Base-by-base conservation (phyloP, 2,113 vertebrate species). In the Hystrix brachyura region DNA sequence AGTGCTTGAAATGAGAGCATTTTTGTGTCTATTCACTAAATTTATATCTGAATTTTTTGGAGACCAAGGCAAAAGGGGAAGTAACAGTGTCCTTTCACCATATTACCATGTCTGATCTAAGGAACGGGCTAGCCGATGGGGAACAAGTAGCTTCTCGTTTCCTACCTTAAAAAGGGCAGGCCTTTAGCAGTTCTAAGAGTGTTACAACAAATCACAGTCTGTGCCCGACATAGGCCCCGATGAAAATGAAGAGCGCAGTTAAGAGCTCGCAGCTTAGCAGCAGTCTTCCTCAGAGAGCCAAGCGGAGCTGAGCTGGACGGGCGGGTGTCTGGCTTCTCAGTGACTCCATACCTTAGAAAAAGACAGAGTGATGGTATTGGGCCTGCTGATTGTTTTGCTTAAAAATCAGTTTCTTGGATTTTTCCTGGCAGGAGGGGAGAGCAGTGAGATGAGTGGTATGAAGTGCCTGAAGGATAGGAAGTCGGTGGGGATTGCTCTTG, bases 401-500 rank as follows among this genome's bases (percentile, higher is more conserved):
- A n/a, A 19, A 9, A 10, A 29, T 60, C 29, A 4, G 17, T 72
- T 87, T 90, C 76, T 78, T 4, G 1, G 21, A 53, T 53, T 43
- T 64, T 72, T 21, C 55, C 69, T 72, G 76, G 88, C 93, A 55
- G 85, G 69, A 64, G 51, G 1, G 38, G 82, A 93, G n/a, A 96
- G 38, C 8, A 57, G 51, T 17, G 59, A 14, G 32, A 0, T 79
- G 83, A n/a, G 5, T 53, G 74, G 51, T 29, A 48, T 14, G 38
- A 21, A 59, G 67, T 12, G 53, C 87, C 59, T 0, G 60, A 27
- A 67, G 51, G 18, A 0, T 1, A 57, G 90, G n/a, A 74, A 82
- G 12, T 18, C 48, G 78, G 14, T 10, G 87, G 14, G 89, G 62
- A 29, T 64, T 2, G 19, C 29, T 1, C 0, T 5, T 53, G 1